phyloP scores from a whole-genome alignment of 2,797 vertebrate species.

The Gymnoscopelus braueri region DNA sequence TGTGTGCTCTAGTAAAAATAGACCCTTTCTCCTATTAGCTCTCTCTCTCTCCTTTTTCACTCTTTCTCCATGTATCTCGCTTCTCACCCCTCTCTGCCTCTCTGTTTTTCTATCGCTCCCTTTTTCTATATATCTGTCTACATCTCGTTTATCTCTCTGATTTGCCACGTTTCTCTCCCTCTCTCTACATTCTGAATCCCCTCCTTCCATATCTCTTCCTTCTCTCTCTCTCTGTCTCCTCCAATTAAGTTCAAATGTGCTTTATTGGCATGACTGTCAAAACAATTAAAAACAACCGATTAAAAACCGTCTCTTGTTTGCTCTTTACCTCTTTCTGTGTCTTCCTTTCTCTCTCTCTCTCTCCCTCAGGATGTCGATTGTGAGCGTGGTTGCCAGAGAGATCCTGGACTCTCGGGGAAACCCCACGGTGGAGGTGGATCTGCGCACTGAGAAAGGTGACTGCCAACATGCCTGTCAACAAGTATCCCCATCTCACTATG shows the following conservation, averaged over 20 bases:
- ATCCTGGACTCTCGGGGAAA: constrained; percentile 91
- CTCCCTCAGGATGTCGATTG: constrained; percentile 84
- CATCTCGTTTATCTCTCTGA: no score
- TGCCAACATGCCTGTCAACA: constrained; percentile 10
- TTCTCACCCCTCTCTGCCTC: no score
- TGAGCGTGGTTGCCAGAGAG: constrained; percentile 88
- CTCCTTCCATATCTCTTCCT: not conserved
- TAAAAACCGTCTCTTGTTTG: not conserved
- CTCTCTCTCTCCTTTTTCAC: not conserved
- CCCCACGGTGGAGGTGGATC: constrained; percentile 89
- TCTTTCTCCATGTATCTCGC: not conserved
- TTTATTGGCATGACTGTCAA: not conserved
- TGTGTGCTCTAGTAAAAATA: constrained; percentile 28
- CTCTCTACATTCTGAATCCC: not conserved
- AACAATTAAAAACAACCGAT: not conserved
- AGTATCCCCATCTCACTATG: constrained; percentile 3
- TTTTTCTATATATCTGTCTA: no score
- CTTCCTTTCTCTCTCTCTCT: not conserved
- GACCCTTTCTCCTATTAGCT: constrained; percentile 7
- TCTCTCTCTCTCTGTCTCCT: not conserved
- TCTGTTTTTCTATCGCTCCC: no score
- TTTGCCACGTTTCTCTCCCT: not conserved
- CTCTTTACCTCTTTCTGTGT: constrained; percentile 15
- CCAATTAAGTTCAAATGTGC: not conserved
- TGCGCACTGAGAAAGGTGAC: constrained; percentile 86